phyloP scores from a whole-genome alignment of 2,797 vertebrate genomes.

The Danio aesculapii region DNA sequence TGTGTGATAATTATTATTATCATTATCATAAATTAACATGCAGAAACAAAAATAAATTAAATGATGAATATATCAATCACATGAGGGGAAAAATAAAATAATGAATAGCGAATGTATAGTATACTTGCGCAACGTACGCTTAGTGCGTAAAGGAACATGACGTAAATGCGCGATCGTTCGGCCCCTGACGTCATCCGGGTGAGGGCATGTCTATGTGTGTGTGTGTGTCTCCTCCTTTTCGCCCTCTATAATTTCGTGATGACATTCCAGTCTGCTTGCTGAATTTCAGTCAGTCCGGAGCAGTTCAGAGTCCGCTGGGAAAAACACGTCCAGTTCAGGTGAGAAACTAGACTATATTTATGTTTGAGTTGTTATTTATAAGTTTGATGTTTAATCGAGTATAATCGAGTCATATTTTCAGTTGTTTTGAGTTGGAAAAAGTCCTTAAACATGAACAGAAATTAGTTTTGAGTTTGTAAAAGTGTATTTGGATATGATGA shows the following conservation, averaged over 20 bases:
- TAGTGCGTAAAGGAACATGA: neutral
- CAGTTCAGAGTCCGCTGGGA: neutral
- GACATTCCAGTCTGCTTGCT: neutral
- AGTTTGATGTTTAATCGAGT: neutral
- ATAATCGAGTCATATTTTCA: neutral
- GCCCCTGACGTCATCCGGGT: neutral
- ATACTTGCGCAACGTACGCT: too few species aligned
- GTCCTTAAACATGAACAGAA: neutral
- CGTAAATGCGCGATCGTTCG: neutral
- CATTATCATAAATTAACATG: too few species aligned
- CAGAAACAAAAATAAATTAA: too few species aligned
- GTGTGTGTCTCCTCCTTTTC: neutral
- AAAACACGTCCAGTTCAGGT: constrained; percentile 10
- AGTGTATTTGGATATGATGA: neutral
- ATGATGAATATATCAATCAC: too few species aligned
- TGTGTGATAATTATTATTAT: too few species aligned
- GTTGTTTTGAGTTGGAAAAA: neutral
- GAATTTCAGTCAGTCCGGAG: neutral
- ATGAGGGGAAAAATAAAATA: too few species aligned
- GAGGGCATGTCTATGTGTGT: neutral
- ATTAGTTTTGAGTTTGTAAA: neutral
- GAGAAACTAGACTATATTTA: neutral
- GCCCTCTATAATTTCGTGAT: neutral
- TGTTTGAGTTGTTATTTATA: too few species aligned
- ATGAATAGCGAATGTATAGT: too few species aligned